These are phyloP conservation scores for Characodon lateralis DNA, from an alignment of 2,797 vertebrate species.

Conservation along the genomic window DNA sequence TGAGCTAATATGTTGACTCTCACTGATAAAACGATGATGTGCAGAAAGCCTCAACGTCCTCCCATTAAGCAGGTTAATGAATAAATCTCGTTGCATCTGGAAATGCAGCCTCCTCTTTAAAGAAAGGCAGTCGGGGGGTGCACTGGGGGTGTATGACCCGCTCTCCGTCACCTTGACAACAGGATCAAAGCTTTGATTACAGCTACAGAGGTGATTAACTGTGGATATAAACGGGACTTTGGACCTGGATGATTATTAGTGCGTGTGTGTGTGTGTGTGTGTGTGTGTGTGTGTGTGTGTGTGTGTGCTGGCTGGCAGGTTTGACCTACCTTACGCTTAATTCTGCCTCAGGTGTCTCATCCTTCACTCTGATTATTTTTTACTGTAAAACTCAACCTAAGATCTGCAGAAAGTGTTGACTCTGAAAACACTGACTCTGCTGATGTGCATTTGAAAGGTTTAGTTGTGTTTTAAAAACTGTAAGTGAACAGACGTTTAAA, in stretches of 20 bases:
- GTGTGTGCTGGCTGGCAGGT: conserved; percentile 8
- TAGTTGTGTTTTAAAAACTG: not conserved
- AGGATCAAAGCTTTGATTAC: conserved; percentile 70
- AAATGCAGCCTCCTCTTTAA: not conserved
- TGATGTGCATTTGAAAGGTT: not conserved
- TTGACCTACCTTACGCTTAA: conserved; percentile 15
- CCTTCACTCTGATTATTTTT: not conserved
- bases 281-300: conserved; percentile 18
- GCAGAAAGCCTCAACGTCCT: no score
- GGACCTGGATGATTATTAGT: conserved; percentile 46
- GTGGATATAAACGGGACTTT: conserved; percentile 46
- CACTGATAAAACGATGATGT: no score
- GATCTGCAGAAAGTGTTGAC: not conserved
- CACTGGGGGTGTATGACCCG: conserved; percentile 32
- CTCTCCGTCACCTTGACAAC: conserved; percentile 72
- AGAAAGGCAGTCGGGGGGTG: conserved; percentile 41
- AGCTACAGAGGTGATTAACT: conserved; percentile 73
- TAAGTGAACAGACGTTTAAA: not conserved
- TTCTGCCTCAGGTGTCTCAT: not conserved
- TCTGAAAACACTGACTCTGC: not conserved
- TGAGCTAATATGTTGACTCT: no score
- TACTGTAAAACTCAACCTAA: not conserved
- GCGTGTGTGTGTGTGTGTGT: not conserved
- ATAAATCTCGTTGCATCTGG: not conserved
- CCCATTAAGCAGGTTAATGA: no score